A percentile compares a stretch with the other conserved stretches of the same genome.
Evolutionary conservation across 2,113 vertebrate species (phyloP).

Genomic region (Rana temporaria): DNA sequence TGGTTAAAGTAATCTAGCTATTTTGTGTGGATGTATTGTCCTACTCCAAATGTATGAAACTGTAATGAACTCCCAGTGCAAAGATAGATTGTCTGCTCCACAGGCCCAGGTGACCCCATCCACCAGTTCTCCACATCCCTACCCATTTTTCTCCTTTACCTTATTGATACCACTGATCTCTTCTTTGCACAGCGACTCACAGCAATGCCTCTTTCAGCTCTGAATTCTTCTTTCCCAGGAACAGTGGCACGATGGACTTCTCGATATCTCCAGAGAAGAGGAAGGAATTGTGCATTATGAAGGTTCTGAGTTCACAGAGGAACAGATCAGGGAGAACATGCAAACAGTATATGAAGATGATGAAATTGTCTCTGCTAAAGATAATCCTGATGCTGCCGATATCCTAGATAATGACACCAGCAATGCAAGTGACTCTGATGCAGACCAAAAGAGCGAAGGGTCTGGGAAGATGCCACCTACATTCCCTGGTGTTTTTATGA

Average conservation of each 20-base stretch:
- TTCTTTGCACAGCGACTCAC: too few relatives aligned
- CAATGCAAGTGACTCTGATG: conserved; percentile 31
- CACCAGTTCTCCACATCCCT: too few relatives aligned
- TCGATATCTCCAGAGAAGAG: conserved; percentile 37
- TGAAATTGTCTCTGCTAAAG: background rate
- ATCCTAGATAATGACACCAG: conserved; percentile 11
- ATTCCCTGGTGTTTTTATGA: background rate
- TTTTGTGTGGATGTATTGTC: too few relatives aligned
- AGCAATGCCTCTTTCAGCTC: too few relatives aligned
- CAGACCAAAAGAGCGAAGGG: conserved; percentile 31
- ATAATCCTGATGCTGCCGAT: background rate
- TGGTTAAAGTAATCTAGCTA: too few relatives aligned
- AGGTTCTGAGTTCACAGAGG: conserved; percentile 2
- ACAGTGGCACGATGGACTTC: conserved; percentile 17
- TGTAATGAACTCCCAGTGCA: too few relatives aligned
- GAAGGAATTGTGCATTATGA: conserved; percentile 1
- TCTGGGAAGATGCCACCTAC: background rate
- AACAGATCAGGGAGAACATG: background rate
- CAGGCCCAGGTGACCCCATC: too few relatives aligned
- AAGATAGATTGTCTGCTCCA: too few relatives aligned
- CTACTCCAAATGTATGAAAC: too few relatives aligned
- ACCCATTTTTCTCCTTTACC: too few relatives aligned
- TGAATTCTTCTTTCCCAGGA: background rate
- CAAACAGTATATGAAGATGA: background rate
- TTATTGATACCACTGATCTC: too few relatives aligned